Conservation (phyloP, 2,888 invertebrate species). For the Petrolisthes cinctipes region DNA sequence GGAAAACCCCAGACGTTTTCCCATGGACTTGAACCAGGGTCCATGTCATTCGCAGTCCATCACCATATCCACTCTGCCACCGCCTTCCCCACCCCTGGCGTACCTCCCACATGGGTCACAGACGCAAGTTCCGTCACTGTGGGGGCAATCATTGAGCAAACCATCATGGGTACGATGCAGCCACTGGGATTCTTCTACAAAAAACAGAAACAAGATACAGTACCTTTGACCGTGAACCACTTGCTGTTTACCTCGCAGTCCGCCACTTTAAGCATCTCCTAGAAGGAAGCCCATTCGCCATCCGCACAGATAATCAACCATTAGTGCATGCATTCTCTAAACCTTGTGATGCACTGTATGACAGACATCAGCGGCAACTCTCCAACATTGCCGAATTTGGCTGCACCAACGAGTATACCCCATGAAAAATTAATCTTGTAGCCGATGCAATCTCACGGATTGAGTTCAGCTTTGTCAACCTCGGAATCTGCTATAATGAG, state of each 20-base stretch:
- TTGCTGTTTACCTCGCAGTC: slow-evolving; percentile 69
- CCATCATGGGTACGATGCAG: background rate
- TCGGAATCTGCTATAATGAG: background rate
- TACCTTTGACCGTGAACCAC: slow-evolving; percentile 69
- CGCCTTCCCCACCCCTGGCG: too few relatives aligned
- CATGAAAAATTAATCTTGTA: background rate
- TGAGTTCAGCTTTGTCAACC: background rate
- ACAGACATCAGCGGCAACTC: slow-evolving; percentile 32
- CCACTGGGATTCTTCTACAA: background rate
- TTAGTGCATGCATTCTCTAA: background rate
- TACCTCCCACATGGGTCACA: too few relatives aligned
- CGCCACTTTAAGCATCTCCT: slow-evolving; percentile 64
- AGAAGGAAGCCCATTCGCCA: slow-evolving; percentile 9
- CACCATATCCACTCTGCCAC: too few relatives aligned
- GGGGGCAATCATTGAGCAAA: background rate
- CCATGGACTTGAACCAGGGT: too few relatives aligned
- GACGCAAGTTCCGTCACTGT: too few relatives aligned
- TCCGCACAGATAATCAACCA: background rate
- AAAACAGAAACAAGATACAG: background rate
- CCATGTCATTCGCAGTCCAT: too few relatives aligned
- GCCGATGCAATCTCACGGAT: slow-evolving; percentile 41
- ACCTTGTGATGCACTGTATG: slow-evolving; percentile 5
- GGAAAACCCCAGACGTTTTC: too few relatives aligned
- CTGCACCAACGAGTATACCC: background rate
- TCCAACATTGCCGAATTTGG: background rate